These are phyloP conservation scores for Apistogramma diplotaenia DNA, from an alignment of 2,113 vertebrate genomes.

Conservation along the genomic window DNA sequence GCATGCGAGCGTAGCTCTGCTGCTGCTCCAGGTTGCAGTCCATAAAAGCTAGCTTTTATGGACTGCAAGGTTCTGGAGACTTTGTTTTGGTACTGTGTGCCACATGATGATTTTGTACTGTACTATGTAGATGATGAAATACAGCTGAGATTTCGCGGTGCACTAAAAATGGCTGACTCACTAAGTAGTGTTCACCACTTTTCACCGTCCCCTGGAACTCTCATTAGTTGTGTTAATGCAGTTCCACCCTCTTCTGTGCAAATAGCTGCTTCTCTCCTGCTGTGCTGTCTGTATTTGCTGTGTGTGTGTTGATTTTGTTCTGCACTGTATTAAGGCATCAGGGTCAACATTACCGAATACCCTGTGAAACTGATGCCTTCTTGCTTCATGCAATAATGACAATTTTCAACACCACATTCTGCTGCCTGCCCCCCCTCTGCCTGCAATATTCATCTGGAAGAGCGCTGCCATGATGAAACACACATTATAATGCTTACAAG, in stretches of 20 bases:
- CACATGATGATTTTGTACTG: neutral
- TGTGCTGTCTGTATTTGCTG: neutral
- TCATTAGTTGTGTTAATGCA: neutral
- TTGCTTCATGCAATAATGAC: neutral
- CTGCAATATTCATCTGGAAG: slow-evolving; percentile 38
- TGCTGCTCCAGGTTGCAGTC: too few relatives aligned
- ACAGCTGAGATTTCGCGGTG: neutral
- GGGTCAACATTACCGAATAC: neutral
- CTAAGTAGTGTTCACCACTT: neutral
- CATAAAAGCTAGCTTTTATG: neutral
- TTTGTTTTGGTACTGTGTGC: neutral
- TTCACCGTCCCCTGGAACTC: neutral
- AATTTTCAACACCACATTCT: neutral
- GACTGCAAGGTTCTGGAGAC: neutral
- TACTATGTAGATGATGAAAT: neutral
- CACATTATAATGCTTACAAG: slow-evolving; percentile 49
- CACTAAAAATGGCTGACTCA: neutral
- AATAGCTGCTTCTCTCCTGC: neutral
- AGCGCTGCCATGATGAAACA: slow-evolving; percentile 46
- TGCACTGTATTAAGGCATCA: neutral
- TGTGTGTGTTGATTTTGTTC: neutral
- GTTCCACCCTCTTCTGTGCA: neutral
- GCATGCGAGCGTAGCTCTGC: too few relatives aligned
- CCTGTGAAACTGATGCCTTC: neutral
- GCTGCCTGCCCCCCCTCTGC: slow-evolving; percentile 20